Conservation (phyloP, 2,888 invertebrate genomes). For the Nezara viridula region DNA sequence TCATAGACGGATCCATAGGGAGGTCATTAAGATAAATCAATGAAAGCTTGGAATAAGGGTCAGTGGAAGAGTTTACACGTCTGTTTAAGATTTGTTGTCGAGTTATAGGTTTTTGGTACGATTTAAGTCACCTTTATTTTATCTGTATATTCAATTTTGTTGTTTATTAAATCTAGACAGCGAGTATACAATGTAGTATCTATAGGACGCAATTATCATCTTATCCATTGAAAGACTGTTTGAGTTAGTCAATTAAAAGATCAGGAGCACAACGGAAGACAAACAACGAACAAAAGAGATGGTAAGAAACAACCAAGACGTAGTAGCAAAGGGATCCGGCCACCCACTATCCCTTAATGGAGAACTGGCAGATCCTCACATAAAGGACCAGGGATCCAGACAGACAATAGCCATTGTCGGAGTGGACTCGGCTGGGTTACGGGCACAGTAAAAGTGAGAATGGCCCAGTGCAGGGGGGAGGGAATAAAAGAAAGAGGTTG, state of each 20-base stretch:
- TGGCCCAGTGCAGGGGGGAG: not conserved
- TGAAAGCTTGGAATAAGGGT: no score
- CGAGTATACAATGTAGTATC: not conserved
- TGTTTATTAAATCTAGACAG: no score
- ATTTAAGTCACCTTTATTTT: no score
- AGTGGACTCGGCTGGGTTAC: slow-evolving; percentile 15
- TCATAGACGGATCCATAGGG: no score
- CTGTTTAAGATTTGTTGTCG: no score
- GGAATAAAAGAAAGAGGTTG: not conserved
- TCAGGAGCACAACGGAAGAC: not conserved
- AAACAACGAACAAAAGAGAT: not conserved
- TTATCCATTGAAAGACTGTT: not conserved
- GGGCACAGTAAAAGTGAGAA: slow-evolving; percentile 27
- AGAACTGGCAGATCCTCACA: not conserved
- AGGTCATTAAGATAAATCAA: no score
- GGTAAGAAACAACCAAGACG: not conserved
- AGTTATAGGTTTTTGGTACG: no score
- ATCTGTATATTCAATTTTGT: no score
- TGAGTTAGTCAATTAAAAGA: not conserved
- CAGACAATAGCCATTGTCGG: slow-evolving; percentile 31
- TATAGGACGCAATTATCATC: not conserved
- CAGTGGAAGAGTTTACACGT: no score
- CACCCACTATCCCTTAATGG: slow-evolving; percentile 10
- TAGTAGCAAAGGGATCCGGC: not conserved
- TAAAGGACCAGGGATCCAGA: not conserved